Evolutionary conservation across 2,797 vertebrate genomes (phyloP).

Genomic region (Coreius guichenoti): DNA sequence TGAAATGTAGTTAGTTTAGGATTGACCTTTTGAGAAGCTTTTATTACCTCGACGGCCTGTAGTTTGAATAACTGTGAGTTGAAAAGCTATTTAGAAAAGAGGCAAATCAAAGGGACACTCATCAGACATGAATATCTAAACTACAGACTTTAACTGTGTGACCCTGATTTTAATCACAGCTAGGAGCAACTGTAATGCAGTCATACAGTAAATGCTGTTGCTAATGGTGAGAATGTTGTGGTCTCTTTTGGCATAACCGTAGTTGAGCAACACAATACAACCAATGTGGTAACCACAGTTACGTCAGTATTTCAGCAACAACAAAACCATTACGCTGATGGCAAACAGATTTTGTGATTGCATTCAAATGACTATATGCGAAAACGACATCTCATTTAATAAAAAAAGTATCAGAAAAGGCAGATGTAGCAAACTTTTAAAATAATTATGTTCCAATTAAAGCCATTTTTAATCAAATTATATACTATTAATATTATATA

Average conservation of each 20-base stretch:
- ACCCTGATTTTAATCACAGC: background rate
- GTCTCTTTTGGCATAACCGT: background rate
- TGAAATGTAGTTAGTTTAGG: constrained; percentile 77
- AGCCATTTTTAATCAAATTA: background rate
- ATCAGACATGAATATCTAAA: constrained; percentile 67
- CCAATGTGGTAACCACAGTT: constrained; percentile 7
- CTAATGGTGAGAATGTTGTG: background rate
- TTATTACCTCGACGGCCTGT: constrained; percentile 83
- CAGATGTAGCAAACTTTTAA: background rate
- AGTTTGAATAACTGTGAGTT: constrained; percentile 81
- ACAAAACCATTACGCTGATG: background rate
- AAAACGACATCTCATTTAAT: background rate
- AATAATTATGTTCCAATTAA: background rate
- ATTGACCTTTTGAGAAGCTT: constrained; percentile 73
- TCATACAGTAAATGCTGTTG: constrained; percentile 18
- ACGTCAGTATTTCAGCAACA: background rate
- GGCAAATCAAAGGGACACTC: constrained; percentile 84
- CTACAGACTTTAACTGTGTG: constrained; percentile 55
- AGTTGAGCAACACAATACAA: constrained; percentile 15
- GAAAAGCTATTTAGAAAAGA: constrained; percentile 86
- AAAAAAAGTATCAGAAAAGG: background rate
- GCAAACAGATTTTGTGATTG: background rate
- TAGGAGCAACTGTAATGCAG: constrained; percentile 1
- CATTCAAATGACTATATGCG: background rate
- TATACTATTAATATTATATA: background rate